Base-by-base conservation (phyloP, 2,888 invertebrate species). In the Choreutis nemorana region DNA sequence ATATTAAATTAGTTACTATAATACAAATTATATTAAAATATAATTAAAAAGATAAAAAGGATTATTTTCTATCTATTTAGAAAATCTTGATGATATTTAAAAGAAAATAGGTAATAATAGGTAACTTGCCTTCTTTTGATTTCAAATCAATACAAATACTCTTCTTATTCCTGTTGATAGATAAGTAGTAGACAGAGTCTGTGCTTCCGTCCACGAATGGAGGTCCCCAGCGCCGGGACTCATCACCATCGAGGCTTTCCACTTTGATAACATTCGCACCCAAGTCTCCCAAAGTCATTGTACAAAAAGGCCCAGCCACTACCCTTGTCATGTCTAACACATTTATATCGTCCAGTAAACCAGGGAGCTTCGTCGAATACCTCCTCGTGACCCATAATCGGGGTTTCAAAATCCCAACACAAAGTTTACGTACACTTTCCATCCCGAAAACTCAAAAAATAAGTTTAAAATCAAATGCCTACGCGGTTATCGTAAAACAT, bases 211-310 rank as follows among this genome's bases (percentile, higher is more conserved):
- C 44, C 2, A 87, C 55, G 54, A 91, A 95, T 0, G 97, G 97
- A 0, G 97, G 97, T 0, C 94, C 95, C 96, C 97, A 98, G 36
- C 86, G 86, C 28, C 97, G 81, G 0, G 93, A 86, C 49, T 97
- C 97, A 60, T 97, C 97, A 2, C 72, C 70, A 1, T 81, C 86
- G 1, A 94, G 90, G 42, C 86, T 86, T 60, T 98, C 97, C 21
- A 98, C 85, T 82, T 97, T 97, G 26, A 94, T 87, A 1, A 97
- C 83, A 54, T 95, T 93, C 0, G 97, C 97, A 0, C 97, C 97
- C 34, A 96, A 73, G 71, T 97, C 97, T 2, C 91, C 91, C 12
- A 98, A 73, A 30, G 94, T 84, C 96, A 96, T 95, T 0, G 96
- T 90, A 58, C 96, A 96, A 55, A 89, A 92, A 0, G 97, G 97